Evolutionary conservation across 2,888 invertebrate genomes (phyloP).

Genomic region (Stenolophus ochropezus): DNA sequence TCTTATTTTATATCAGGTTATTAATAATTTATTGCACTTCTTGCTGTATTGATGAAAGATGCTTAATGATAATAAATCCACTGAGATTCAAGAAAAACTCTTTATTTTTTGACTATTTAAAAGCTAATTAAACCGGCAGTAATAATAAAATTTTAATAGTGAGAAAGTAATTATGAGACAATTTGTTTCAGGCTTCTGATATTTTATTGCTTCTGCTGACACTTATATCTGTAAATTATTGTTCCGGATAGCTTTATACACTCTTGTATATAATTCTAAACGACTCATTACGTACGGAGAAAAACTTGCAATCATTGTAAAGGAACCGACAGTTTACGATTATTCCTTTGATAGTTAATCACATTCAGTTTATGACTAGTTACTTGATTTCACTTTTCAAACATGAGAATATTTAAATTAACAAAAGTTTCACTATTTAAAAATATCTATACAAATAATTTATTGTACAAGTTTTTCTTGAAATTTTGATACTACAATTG

Average conservation of each 20-base stretch:
- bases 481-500: too few species aligned
- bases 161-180: slow-evolving; percentile 53
- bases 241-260: slow-evolving; percentile 22
- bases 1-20: slow-evolving; percentile 54
- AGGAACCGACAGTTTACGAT: background rate
- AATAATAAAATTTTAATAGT: slow-evolving; percentile 54
- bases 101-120: slow-evolving; percentile 47
- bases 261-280: slow-evolving; percentile 10
- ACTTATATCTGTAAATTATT: slow-evolving; percentile 36
- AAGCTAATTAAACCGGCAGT: slow-evolving; percentile 48
- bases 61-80: slow-evolving; percentile 40
- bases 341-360: background rate
- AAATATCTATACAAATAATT: too few species aligned
- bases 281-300: background rate
- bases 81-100: slow-evolving; percentile 35
- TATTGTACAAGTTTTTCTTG: too few species aligned
- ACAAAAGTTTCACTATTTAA: too few species aligned
- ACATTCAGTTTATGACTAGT: background rate
- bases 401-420: too few species aligned
- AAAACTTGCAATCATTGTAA: background rate
- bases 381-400: too few species aligned
- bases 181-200: slow-evolving; percentile 55
- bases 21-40: slow-evolving; percentile 56
- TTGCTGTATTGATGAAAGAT: slow-evolving; percentile 40
- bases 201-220: slow-evolving; percentile 36